These are phyloP conservation scores for Lissonota sp. DNA, from an alignment of 2,888 invertebrate genomes.

Conservation along the genomic window DNA sequence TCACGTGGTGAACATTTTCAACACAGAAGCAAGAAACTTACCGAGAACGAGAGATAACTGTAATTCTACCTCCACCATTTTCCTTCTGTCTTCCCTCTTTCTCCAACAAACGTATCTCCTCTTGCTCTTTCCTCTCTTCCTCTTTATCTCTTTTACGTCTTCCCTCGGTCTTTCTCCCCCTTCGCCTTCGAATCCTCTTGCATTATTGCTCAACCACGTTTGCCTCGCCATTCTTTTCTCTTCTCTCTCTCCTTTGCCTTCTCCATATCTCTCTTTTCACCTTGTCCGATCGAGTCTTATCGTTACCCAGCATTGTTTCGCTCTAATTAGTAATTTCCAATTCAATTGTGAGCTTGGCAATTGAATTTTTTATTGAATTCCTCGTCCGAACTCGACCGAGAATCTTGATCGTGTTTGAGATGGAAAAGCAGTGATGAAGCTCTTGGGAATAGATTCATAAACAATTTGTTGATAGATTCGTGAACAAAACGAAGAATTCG, in stretches of 20 bases:
- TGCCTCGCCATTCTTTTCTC: constrained; percentile 34
- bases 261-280: background rate
- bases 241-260: background rate
- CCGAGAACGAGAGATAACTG: constrained; percentile 71
- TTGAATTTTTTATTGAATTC: constrained; percentile 16
- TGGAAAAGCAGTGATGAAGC: background rate
- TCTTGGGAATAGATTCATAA: too few relatives aligned
- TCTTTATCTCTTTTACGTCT: constrained; percentile 39
- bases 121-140: constrained; percentile 10
- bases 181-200: constrained; percentile 9
- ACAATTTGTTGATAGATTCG: background rate
- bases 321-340: constrained; percentile 46
- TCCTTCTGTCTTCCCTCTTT: constrained; percentile 60
- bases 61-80: constrained; percentile 71
- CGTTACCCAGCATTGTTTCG: constrained; percentile 18
- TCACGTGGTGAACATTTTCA: constrained; percentile 60
- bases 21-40: constrained; percentile 68
- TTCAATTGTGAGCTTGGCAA: constrained; percentile 29
- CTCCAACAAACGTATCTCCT: constrained; percentile 13
- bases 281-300: constrained; percentile 39
- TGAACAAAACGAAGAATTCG: background rate
- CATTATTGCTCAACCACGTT: constrained; percentile 42
- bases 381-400: constrained; percentile 1
- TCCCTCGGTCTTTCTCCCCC: constrained; percentile 49
- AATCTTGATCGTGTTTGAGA: constrained; percentile 9